Evolutionary conservation across 2,113 vertebrate genomes (phyloP).

Genomic region (Bos javanicus): DNA sequence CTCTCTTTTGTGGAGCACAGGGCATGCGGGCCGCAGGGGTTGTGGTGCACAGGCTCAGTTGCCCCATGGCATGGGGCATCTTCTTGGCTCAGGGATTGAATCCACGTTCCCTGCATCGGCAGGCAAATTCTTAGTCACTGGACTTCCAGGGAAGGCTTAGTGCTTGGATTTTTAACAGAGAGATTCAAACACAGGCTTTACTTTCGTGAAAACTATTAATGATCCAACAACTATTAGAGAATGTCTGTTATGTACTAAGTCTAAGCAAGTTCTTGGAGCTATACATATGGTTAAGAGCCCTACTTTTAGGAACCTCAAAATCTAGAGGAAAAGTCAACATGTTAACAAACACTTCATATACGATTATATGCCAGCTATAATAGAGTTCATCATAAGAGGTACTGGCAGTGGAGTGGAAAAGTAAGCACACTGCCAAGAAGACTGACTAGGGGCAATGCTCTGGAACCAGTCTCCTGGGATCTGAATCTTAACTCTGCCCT

Average conservation of each 20-base stretch:
- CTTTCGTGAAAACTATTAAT: not conserved
- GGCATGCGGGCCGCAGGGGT: accelerated
- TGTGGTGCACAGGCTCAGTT: not conserved
- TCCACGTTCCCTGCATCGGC: not conserved
- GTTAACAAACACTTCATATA: not conserved
- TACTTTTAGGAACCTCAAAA: not conserved
- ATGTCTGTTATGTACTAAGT: not conserved
- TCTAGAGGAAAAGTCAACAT: not conserved
- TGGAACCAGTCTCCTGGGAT: not conserved
- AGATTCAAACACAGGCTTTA: not conserved
- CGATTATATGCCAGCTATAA: not conserved
- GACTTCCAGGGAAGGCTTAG: not conserved
- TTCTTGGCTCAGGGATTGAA: not conserved
- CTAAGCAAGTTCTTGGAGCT: not conserved
- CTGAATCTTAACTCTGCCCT: not conserved
- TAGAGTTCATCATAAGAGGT: not conserved
- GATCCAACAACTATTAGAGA: not conserved
- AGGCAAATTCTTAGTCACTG: not conserved
- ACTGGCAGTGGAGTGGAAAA: not conserved
- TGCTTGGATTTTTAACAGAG: not conserved
- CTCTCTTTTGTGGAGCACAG: not conserved
- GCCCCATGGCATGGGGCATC: not conserved
- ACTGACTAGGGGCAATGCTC: not conserved
- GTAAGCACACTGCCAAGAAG: not conserved
- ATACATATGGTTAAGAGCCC: not conserved